These are phyloP conservation scores for Hoplostethus atlanticus DNA, from an alignment of 2,797 vertebrate genomes.

Conservation along the genomic window DNA sequence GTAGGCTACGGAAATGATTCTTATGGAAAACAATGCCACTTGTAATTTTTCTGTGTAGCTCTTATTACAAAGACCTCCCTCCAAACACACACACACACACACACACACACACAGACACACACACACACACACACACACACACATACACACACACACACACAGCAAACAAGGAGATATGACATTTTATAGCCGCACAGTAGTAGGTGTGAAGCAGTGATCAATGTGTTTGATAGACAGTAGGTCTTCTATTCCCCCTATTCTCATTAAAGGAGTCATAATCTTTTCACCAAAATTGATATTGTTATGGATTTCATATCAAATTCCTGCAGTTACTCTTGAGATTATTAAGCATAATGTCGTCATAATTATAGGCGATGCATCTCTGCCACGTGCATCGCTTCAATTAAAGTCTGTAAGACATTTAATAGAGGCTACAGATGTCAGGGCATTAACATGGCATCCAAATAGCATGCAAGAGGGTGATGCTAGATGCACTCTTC, in stretches of 20 bases:
- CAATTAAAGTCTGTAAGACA: conserved; percentile 15
- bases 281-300: neutral
- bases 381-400: conserved; percentile 16
- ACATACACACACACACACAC: conserved; percentile 15
- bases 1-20: neutral
- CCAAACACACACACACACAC: neutral
- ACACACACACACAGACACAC: neutral
- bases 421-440: conserved; percentile 21
- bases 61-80: neutral
- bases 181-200: conserved; percentile 10
- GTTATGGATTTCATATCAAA: conserved; percentile 3
- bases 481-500: conserved; percentile 19
- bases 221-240: conserved; percentile 24
- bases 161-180: conserved; percentile 5
- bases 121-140: neutral
- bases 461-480: neutral
- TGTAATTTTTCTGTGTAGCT: neutral
- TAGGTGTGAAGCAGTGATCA: conserved; percentile 30
- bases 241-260: conserved; percentile 14
- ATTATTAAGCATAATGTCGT: conserved; percentile 18
- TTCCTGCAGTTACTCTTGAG: neutral
- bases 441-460: conserved; percentile 21
- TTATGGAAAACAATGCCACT: conserved; percentile 21
- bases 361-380: conserved; percentile 32
- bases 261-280: conserved; percentile 12